Base-by-base conservation (phyloP, 2,888 invertebrate species). In the Caenorhabditis angaria region DNA sequence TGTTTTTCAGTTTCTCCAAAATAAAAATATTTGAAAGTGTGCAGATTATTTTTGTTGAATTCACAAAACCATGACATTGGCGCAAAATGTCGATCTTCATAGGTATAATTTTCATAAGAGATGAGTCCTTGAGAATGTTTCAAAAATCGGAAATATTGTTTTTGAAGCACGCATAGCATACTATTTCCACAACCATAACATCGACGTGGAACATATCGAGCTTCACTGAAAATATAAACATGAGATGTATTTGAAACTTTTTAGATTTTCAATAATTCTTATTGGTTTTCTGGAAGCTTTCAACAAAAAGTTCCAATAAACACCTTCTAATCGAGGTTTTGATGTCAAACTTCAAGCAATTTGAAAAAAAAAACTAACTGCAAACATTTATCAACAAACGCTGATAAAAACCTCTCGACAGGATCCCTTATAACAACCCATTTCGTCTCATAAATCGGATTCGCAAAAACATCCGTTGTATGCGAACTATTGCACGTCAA, bases 31-130 rank as follows among this genome's bases (percentile, higher is more conserved):
- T 59, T 58, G 41, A 65, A 70, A 28, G 62, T 65, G 48, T 55
- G 61, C 2, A 65, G 59, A 8, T 61, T 65, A 6, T 54, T 28
- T 1, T 22, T 32, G 32, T 62, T 59, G 24, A 70, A 70, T 50
- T 66, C 61, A 18, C 65, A 66, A 32, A 66, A 66, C 68, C 70
- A 70, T 20, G 70, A 59, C 70, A 70, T 70, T 18, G 70, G 70
- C 0, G 70, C 70, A 48, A 70, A 70, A 60, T 70, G 70, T 0
- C 70, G 65, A 50, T 70, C 70, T 58, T 70, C 70, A 47, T 70
- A 70, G 0, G 65, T 62, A 47, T 48, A 70, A 50, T 60, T 62
- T 12, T n/a, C n/a, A n/a, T n/a, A n/a, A n/a, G 32, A 20, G 0
- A 70, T n/a, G 14, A 41, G 41, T 24, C 55, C 65, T 1, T 63